These are phyloP conservation scores for Platyrinchus mystaceus DNA, from an alignment of 2,797 vertebrate species.

Conservation along the genomic window DNA sequence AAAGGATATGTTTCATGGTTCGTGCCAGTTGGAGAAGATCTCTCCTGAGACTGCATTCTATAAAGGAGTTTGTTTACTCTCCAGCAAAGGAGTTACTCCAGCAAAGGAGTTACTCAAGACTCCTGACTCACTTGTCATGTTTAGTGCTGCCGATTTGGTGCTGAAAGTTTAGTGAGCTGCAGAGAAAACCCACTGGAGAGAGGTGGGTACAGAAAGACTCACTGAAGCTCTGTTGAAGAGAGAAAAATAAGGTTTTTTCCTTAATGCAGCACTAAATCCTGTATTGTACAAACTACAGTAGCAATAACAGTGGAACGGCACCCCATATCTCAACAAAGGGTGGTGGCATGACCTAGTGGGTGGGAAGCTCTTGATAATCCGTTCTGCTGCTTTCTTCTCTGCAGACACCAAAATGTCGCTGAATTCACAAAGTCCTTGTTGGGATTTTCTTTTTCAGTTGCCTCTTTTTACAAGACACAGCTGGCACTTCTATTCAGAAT, in stretches of 20 bases:
- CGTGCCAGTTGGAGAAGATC: neutral
- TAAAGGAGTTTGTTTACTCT: slow-evolving; percentile 16
- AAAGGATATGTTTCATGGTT: neutral
- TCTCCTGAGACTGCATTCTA: neutral
- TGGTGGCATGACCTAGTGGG: neutral
- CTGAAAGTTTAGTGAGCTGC: neutral
- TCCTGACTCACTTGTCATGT: neutral
- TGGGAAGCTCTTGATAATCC: neutral
- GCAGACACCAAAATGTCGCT: neutral
- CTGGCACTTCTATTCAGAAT: slow-evolving; percentile 20
- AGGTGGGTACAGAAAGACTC: neutral
- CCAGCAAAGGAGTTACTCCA: neutral
- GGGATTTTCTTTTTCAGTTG: neutral
- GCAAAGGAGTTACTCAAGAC: neutral
- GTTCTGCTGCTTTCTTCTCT: neutral
- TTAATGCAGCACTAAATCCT: neutral
- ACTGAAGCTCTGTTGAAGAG: neutral
- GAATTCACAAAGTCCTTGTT: neutral
- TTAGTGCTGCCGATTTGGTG: neutral
- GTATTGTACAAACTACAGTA: neutral
- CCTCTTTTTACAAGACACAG: slow-evolving; percentile 22
- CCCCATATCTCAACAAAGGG: neutral
- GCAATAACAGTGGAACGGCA: neutral
- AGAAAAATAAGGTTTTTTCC: neutral
- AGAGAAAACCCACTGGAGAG: neutral